Conservation (phyloP, 2,797 vertebrate genomes). For the Myotis myotis region DNA sequence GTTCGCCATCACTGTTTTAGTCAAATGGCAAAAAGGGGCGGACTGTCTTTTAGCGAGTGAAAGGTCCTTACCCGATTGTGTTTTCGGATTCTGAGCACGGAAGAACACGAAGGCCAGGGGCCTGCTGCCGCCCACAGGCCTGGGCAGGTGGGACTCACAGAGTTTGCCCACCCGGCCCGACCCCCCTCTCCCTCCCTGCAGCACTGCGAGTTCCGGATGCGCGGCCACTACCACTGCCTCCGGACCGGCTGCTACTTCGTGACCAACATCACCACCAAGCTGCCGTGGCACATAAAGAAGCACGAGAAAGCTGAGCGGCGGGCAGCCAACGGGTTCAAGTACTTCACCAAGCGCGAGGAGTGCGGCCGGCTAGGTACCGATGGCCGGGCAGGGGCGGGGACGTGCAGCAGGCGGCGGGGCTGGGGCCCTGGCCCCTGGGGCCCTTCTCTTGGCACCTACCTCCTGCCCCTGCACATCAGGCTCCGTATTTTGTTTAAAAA, state of each 20-base stretch:
- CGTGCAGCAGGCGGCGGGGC: background rate
- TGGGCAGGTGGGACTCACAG: fast-evolving
- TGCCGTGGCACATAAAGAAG: conserved; percentile 99
- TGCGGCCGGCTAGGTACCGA: conserved; percentile 93
- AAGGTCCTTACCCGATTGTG: background rate
- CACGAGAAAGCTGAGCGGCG: conserved; percentile 98
- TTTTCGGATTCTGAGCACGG: background rate
- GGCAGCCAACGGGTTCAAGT: conserved; percentile 98
- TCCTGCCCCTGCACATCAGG: background rate
- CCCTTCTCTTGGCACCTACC: background rate
- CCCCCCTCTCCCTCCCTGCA: conserved; percentile 62
- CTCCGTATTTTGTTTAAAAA: background rate
- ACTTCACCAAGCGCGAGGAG: conserved; percentile 98
- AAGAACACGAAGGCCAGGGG: background rate
- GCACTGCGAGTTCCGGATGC: conserved; percentile 99
- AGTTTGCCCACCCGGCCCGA: background rate
- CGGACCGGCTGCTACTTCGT: conserved; percentile 96
- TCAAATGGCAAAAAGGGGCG: background rate
- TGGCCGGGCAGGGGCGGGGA: background rate
- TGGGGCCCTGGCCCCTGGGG: background rate
- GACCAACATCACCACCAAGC: conserved; percentile 99
- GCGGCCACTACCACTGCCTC: conserved; percentile 99
- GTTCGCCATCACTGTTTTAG: background rate
- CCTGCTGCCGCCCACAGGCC: background rate
- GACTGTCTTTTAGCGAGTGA: background rate